A percentile compares a stretch with the other conserved stretches of the same genome.
Evolutionary conservation across 2,888 invertebrate species (phyloP).

Genomic region (Platypus cylindrus): DNA sequence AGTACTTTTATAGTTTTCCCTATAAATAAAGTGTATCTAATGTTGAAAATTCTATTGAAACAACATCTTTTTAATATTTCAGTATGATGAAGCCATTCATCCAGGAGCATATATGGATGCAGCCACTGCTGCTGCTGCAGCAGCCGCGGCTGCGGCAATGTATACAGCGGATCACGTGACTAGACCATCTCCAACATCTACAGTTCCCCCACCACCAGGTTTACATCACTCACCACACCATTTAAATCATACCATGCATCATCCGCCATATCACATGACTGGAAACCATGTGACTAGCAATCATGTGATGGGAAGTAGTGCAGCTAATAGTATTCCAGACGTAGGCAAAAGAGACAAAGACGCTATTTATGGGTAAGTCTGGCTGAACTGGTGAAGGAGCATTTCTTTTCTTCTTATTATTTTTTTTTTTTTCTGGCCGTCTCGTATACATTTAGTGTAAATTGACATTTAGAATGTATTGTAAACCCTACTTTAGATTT

Average conservation of each 20-base stretch:
- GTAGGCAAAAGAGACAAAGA: slow-evolving; percentile 97
- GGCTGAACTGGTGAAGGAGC: too few relatives aligned
- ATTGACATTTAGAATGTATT: too few relatives aligned
- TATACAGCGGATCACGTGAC: slow-evolving; percentile 69
- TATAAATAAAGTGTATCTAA: too few relatives aligned
- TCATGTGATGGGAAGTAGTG: slow-evolving; percentile 64
- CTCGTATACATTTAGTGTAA: too few relatives aligned
- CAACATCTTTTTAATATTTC: slow-evolving; percentile 28
- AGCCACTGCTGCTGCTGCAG: slow-evolving; percentile 43
- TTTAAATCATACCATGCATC: slow-evolving; percentile 70
- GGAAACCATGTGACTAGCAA: slow-evolving; percentile 53
- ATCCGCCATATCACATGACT: slow-evolving; percentile 68
- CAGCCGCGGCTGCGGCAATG: slow-evolving; percentile 47
- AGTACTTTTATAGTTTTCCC: too few relatives aligned
- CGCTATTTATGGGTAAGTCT: slow-evolving; percentile 97
- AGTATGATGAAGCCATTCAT: slow-evolving; percentile 93
- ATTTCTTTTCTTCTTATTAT: too few relatives aligned
- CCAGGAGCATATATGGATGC: slow-evolving; percentile 84
- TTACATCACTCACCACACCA: slow-evolving; percentile 71
- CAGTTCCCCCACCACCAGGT: slow-evolving; percentile 49
- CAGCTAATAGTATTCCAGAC: too few relatives aligned
- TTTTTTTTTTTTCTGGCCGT: too few relatives aligned
- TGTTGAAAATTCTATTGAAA: too few relatives aligned
- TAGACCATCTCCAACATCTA: too few relatives aligned
- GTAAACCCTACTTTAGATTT: too few relatives aligned